phyloP scores from a whole-genome alignment of 2,113 vertebrate genomes.

The Brienomyrus longianalis region DNA sequence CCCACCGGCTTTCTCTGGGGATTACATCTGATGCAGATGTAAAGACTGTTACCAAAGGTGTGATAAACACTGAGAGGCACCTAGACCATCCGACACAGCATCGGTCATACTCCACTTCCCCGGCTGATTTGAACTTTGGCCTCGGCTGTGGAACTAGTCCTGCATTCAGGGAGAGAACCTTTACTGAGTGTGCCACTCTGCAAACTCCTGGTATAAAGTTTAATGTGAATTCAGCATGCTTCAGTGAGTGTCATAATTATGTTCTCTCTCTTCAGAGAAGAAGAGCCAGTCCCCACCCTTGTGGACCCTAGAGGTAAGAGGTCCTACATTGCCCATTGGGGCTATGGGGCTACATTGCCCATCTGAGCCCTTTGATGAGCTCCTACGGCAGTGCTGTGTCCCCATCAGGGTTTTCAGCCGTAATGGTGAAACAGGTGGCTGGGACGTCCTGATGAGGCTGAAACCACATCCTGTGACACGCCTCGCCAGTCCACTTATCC shows the following conservation, averaged over 20 bases:
- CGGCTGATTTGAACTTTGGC: not conserved
- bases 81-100: not conserved
- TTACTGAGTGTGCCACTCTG: not conserved
- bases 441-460: not conserved
- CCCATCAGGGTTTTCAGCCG: not conserved
- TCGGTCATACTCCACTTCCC: not conserved
- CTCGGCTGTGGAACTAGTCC: not conserved
- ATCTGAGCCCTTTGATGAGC: not conserved
- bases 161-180: not conserved
- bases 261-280: not conserved
- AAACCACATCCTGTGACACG: not conserved
- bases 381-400: not conserved
- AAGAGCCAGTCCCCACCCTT: not conserved
- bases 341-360: not conserved
- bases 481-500: not conserved
- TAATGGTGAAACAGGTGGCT: not conserved
- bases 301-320: not conserved
- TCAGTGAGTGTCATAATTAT: not conserved
- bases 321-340: not conserved
- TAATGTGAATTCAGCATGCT: not conserved
- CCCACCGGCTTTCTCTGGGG: not conserved
- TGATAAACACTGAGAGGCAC: not conserved
- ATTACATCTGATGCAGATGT: not conserved
- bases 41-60: not conserved
- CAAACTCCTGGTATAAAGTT: not conserved